phyloP scores from a whole-genome alignment of 2,797 vertebrate species.

The Coregonus sp. region DNA sequence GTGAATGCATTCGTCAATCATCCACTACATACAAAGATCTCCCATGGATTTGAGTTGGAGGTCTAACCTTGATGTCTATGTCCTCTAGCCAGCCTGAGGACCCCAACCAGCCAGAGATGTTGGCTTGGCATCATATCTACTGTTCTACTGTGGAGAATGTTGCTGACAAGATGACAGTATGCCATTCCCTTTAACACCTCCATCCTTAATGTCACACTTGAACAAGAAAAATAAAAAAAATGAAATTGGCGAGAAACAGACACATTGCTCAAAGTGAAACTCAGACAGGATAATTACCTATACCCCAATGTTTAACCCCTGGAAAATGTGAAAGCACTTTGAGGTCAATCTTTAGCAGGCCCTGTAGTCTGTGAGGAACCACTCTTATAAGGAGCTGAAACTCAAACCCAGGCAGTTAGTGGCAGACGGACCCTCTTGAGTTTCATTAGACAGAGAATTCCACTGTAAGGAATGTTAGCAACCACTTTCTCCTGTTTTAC shows the following conservation, averaged over 20 bases:
- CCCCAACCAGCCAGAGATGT: neutral
- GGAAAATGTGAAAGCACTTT: constrained; percentile 8
- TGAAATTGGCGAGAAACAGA: neutral
- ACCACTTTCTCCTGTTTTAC: constrained; percentile 16
- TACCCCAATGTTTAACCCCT: constrained; percentile 1
- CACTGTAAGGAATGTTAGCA: constrained; percentile 12
- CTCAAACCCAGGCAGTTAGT: constrained; percentile 6
- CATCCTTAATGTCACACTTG: neutral
- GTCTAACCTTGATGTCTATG: neutral
- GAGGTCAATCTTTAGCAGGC: neutral
- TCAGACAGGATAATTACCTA: neutral
- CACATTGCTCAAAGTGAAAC: neutral
- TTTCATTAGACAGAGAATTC: constrained; percentile 19
- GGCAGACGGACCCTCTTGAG: constrained; percentile 13
- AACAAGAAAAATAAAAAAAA: neutral
- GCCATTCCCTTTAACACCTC: neutral
- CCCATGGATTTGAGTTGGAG: neutral
- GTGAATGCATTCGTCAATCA: neutral
- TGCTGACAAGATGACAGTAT: neutral
- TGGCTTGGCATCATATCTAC: neutral
- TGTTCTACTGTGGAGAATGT: neutral
- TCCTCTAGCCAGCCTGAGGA: neutral
- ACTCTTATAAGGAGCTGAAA: constrained; percentile 4
- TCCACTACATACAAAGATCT: neutral
- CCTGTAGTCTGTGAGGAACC: constrained; percentile 15